phyloP scores from a whole-genome alignment of 2,888 invertebrate species.

The Hoplodrina ambigua region DNA sequence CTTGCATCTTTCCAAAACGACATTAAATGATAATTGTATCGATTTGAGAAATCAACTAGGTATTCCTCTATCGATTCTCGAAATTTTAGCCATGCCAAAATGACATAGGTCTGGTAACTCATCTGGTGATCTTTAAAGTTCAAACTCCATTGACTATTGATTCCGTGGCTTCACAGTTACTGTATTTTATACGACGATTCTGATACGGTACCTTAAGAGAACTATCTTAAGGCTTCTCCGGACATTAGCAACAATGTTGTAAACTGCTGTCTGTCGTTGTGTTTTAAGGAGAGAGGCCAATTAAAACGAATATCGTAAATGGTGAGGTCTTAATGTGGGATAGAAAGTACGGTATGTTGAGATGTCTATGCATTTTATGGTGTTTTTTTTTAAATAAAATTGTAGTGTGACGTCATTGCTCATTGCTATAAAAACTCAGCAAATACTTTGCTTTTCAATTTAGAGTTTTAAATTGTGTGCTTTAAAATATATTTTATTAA shows the following conservation, averaged over 20 bases:
- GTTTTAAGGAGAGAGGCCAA: slow-evolving; percentile 13
- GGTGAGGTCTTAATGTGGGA: not conserved
- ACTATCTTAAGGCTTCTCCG: slow-evolving; percentile 3
- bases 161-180: not conserved
- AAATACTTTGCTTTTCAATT: too few relatives aligned
- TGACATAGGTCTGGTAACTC: too few relatives aligned
- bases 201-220: not conserved
- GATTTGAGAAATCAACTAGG: too few relatives aligned
- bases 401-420: too few relatives aligned
- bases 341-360: not conserved
- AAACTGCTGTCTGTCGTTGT: slow-evolving; percentile 4
- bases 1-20: too few relatives aligned
- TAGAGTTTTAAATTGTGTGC: too few relatives aligned
- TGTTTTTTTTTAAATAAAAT: not conserved
- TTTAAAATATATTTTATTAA: too few relatives aligned
- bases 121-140: not conserved
- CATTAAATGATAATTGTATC: too few relatives aligned
- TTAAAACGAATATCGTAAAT: slow-evolving; percentile 22
- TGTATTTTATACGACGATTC: not conserved
- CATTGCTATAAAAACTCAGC: too few relatives aligned
- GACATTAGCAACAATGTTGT: slow-evolving; percentile 43
- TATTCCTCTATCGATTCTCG: too few relatives aligned
- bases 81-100: too few relatives aligned
- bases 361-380: not conserved
- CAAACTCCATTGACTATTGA: not conserved